Evolutionary conservation across 2,113 vertebrate genomes (phyloP).

Genomic region (Oncorhynchus gorbuscha): DNA sequence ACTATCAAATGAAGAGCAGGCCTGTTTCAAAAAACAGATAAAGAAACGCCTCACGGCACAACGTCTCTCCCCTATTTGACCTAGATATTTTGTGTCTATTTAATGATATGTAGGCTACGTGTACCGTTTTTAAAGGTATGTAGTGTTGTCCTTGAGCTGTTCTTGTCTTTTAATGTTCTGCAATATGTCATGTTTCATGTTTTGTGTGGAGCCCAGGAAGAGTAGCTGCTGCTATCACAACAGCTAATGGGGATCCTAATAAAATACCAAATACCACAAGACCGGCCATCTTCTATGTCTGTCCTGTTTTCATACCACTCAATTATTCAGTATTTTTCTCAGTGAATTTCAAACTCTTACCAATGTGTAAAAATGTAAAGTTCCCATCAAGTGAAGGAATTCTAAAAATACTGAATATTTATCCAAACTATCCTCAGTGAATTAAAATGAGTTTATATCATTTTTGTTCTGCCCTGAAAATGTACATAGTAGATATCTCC

Average conservation of each 20-base stretch:
- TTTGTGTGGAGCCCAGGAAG: too few relatives aligned
- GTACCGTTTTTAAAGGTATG: too few relatives aligned
- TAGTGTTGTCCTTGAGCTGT: too few relatives aligned
- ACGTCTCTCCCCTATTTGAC: too few relatives aligned
- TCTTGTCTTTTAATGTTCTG: too few relatives aligned
- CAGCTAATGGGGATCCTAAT: too few relatives aligned
- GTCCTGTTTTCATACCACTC: not conserved
- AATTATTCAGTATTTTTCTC: constrained; percentile 4
- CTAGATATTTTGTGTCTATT: too few relatives aligned
- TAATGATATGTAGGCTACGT: too few relatives aligned
- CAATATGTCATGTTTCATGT: too few relatives aligned
- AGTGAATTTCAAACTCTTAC: not conserved
- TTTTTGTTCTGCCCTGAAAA: not conserved
- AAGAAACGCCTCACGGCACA: too few relatives aligned
- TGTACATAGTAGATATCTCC: not conserved
- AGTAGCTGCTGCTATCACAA: too few relatives aligned
- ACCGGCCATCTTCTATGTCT: not conserved
- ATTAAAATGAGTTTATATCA: not conserved
- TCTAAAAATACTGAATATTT: not conserved
- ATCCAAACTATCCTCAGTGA: not conserved
- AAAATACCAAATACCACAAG: not conserved
- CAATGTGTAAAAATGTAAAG: not conserved
- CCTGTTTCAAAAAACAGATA: too few relatives aligned
- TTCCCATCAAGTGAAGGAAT: not conserved
- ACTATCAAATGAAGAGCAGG: not conserved